Evolutionary conservation across 2,888 invertebrate genomes (phyloP), one percentile per base, ranked within the genome.

Genomic region (Ceraclea dissimilis): DNA sequence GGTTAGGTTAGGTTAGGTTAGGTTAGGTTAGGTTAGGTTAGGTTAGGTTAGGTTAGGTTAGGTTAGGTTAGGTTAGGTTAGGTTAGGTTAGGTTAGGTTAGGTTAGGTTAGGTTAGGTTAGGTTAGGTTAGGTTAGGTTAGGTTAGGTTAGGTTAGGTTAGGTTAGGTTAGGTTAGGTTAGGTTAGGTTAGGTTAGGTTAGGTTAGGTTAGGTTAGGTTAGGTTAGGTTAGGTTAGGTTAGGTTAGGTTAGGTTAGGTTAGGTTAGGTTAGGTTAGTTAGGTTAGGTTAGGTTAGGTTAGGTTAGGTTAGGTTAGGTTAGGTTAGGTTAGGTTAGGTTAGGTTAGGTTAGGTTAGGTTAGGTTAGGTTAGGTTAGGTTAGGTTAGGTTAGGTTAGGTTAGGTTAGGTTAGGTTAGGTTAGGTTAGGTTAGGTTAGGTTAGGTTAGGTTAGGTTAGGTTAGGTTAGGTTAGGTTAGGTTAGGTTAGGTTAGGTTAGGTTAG

Each of bases 401-500:
- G 61, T 54, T 57, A 56, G 61, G 54, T 62, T 60, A 52, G 59
- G 59, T 61, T 55, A 59, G 59, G 62, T 59, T 59, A 61, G 59
- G 60, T 59, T 57, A 59, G 59, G 59, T 61, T 54, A 57, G 57
- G 59, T 63, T 63, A 62, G 61, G 62, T 63, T 62, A 56, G 61
- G 62, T 63, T 60, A 51, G 58, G 60, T 63, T 59, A 61, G 57
- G 63, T 63, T 60, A 59, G 62, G 61, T 62, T 62, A 59, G 61
- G 61, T 63, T 62, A 62, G 52, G 52, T 52, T 52, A 52, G 52
- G 52, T 52, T 52, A 52, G 52, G 49, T 50, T 50, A 57, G 60
- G 57, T 60, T 57, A 57, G 60, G 57, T 60, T 53, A 58, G 60
- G 57, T 60, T 58, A 58, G 43, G 60, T 58, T 60, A 58, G 60